These are phyloP conservation scores for Syngnathoides biaculeatus DNA, from an alignment of 2,113 vertebrate species.

Conservation along the genomic window DNA sequence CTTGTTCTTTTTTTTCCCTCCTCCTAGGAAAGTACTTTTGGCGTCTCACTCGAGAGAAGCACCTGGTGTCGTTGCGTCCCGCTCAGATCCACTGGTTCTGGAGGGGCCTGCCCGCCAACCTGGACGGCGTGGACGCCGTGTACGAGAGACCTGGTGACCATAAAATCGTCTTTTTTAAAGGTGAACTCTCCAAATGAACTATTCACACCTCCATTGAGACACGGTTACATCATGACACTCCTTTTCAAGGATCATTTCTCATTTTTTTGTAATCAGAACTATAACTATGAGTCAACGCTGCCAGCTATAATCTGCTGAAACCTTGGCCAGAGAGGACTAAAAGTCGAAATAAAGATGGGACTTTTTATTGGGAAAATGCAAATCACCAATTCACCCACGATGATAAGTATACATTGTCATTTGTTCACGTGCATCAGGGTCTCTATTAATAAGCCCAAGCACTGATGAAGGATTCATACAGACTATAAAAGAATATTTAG, in stretches of 20 bases:
- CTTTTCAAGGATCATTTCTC: neutral
- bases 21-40: constrained; percentile 90
- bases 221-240: neutral
- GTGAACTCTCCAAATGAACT: constrained; percentile 56
- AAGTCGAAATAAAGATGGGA: neutral
- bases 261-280: neutral
- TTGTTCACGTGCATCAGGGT: neutral
- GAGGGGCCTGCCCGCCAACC: constrained; percentile 85
- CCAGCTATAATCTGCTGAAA: neutral
- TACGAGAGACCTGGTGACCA: constrained; percentile 90
- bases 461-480: neutral
- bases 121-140: constrained; percentile 89
- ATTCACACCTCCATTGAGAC: neutral
- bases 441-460: neutral
- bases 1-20: neutral
- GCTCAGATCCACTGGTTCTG: constrained; percentile 95
- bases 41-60: constrained; percentile 89
- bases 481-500: neutral
- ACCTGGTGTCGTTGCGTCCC: constrained; percentile 90
- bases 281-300: neutral
- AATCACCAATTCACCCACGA: neutral
- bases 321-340: too few species aligned
- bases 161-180: constrained; percentile 97
- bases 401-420: neutral
- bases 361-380: neutral